Percentiles rank a stretch among this genome's conserved stretches.
Evolutionary conservation across 2,797 vertebrate genomes (phyloP).

Genomic region (Spheniscus humboldti): DNA sequence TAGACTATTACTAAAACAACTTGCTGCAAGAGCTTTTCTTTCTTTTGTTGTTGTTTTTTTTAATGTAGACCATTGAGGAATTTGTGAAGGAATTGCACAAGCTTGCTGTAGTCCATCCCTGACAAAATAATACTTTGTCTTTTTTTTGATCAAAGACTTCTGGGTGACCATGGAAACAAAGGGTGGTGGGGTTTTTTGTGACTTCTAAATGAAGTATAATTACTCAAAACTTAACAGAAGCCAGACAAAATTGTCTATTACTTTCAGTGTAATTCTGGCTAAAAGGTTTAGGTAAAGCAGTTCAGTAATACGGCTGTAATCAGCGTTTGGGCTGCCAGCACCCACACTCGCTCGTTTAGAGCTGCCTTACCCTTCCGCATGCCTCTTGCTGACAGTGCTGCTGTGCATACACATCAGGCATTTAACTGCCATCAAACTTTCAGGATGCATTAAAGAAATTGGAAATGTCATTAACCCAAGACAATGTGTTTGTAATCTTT

Average conservation of each 20-base stretch:
- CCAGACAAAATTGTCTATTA: not conserved
- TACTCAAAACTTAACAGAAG: not conserved
- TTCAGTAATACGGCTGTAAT: not conserved
- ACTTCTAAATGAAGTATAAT: not conserved
- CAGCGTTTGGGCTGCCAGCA: not conserved
- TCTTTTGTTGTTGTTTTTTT: not conserved
- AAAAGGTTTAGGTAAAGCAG: not conserved
- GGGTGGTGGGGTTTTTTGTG: accelerated
- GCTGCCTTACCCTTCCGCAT: not conserved
- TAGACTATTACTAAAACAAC: not conserved
- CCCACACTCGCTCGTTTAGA: not conserved
- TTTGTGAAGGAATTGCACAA: not conserved
- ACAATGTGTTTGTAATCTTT: not conserved
- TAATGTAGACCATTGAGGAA: not conserved
- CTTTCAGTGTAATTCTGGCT: not conserved
- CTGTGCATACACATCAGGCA: not conserved
- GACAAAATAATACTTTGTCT: not conserved
- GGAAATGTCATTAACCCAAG: not conserved
- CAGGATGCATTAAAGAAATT: not conserved
- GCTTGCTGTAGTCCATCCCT: not conserved
- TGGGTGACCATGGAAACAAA: not conserved
- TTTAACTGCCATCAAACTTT: not conserved
- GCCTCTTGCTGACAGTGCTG: not conserved
- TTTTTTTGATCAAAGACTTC: not conserved
- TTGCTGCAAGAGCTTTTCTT: not conserved